Conservation (phyloP, 1,140 invertebrate genomes). For the Trichogramma pretiosum region DNA sequence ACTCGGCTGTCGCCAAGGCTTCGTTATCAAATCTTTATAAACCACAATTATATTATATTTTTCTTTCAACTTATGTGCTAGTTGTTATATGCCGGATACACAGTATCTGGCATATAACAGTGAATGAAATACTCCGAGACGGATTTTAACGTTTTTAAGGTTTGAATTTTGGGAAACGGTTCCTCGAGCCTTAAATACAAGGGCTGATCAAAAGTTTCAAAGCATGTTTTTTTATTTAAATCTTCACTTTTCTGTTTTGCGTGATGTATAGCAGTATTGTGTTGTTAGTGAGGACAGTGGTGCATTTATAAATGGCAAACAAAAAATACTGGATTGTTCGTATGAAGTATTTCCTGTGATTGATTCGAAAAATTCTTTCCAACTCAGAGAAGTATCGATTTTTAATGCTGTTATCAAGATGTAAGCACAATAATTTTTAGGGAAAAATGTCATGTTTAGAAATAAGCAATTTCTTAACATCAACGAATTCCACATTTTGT, state of each 20-base stretch:
- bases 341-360: background rate
- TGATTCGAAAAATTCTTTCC: constrained; percentile 16
- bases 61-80: too few relatives aligned
- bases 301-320: constrained; percentile 18
- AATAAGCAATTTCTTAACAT: background rate
- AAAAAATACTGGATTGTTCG: constrained; percentile 3
- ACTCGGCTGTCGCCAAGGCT: too few relatives aligned
- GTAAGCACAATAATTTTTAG: background rate
- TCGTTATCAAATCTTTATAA: too few relatives aligned
- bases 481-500: background rate
- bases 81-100: too few relatives aligned
- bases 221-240: constrained; percentile 21
- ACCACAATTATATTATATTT: too few relatives aligned
- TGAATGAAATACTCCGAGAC: constrained; percentile 29
- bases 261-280: constrained; percentile 11
- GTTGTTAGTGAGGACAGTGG: constrained; percentile 16
- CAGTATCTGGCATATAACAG: too few relatives aligned
- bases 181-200: constrained; percentile 21
- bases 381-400: background rate
- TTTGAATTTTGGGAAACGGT: constrained; percentile 12
- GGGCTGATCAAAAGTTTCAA: constrained; percentile 32
- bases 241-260: constrained; percentile 12
- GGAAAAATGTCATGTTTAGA: background rate
- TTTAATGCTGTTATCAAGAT: constrained; percentile 5
- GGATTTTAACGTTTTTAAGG: constrained; percentile 18